Conservation (phyloP, 2,113 vertebrate genomes). For the Prunella fulvescens region DNA sequence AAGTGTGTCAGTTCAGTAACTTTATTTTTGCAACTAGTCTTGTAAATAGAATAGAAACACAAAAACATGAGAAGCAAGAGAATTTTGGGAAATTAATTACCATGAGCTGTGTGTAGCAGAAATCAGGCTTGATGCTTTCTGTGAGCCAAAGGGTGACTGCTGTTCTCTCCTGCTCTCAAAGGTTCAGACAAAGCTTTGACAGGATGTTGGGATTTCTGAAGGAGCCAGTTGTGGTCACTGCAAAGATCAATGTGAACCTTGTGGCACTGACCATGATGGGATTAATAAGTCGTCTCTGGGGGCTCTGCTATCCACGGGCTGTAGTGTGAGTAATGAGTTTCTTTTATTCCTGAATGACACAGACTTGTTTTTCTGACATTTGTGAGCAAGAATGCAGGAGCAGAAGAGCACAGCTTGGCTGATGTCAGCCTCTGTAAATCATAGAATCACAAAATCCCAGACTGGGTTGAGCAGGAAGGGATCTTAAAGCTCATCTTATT, state of each 20-base stretch:
- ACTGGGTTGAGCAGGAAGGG: neutral
- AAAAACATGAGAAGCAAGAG: neutral
- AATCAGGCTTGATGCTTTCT: neutral
- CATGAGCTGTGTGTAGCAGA: neutral
- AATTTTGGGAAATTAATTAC: neutral
- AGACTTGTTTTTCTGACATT: neutral
- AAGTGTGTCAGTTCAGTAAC: neutral
- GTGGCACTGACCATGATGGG: slow-evolving; percentile 73
- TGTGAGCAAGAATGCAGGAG: neutral
- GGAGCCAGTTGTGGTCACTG: slow-evolving; percentile 77
- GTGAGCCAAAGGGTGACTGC: neutral
- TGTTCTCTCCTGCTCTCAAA: neutral
- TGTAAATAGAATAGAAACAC: neutral
- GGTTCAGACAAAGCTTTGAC: neutral
- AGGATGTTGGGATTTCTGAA: slow-evolving; percentile 73
- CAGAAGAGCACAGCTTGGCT: neutral
- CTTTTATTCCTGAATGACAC: neutral
- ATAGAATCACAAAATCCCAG: neutral
- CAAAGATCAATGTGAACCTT: slow-evolving; percentile 80
- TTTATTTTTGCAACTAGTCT: neutral
- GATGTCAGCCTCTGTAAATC: neutral
- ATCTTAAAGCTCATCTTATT: neutral
- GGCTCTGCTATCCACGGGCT: slow-evolving; percentile 80
- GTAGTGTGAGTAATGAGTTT: slow-evolving; percentile 84
- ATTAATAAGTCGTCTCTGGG: slow-evolving; percentile 79